Evolutionary conservation across 1,140 invertebrate genomes (phyloP).

Genomic region (Cepaea nemoralis): DNA sequence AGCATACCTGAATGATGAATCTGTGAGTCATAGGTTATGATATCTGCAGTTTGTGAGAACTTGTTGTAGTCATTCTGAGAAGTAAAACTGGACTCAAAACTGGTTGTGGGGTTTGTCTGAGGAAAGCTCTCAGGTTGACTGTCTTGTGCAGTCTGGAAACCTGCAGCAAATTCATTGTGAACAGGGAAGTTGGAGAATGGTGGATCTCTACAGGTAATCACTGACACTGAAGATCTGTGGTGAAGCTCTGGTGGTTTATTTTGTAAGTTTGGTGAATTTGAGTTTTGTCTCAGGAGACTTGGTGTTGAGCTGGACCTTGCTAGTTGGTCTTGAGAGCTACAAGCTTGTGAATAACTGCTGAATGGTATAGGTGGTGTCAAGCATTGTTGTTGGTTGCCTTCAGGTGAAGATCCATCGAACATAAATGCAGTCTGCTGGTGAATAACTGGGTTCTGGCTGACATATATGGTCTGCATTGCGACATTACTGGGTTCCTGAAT

Average conservation of each 20-base stretch:
- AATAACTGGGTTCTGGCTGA: neutral
- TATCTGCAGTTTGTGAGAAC: neutral
- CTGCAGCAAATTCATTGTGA: neutral
- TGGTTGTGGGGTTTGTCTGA: neutral
- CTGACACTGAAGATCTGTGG: slow-evolving; percentile 9
- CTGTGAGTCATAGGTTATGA: neutral
- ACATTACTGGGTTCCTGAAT: neutral
- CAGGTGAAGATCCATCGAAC: neutral
- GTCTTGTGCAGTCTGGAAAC: neutral
- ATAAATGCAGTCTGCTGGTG: slow-evolving; percentile 8
- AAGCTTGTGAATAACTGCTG: neutral
- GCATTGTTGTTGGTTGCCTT: neutral
- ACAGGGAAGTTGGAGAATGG: slow-evolving; percentile 7
- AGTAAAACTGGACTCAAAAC: neutral
- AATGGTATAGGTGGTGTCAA: neutral
- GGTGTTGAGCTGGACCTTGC: slow-evolving; percentile 1
- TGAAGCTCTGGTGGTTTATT: neutral
- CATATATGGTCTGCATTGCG: neutral
- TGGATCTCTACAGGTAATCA: neutral
- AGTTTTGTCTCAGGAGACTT: slow-evolving; percentile 5
- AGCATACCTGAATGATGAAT: neutral
- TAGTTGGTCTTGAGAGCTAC: slow-evolving; percentile 5
- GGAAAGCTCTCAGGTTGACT: neutral
- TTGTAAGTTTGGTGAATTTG: neutral
- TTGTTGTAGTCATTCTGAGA: neutral